Conservation (phyloP, 2,888 invertebrate genomes). For the Agrotis exclamationis region DNA sequence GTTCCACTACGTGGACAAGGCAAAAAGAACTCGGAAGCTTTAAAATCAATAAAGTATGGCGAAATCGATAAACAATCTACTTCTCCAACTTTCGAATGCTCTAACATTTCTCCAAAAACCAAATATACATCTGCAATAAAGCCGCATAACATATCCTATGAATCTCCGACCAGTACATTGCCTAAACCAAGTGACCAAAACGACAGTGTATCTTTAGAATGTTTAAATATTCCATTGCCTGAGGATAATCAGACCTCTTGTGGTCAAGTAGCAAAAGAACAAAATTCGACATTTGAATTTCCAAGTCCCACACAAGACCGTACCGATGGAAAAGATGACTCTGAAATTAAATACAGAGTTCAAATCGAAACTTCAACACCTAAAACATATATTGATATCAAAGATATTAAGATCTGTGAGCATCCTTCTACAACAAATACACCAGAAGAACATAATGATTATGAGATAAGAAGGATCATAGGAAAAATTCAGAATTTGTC, state of each 20-base stretch:
- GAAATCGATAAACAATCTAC: neutral
- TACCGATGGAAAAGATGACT: conserved; percentile 12
- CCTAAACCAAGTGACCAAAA: neutral
- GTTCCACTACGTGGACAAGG: neutral
- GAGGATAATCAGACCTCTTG: conserved; percentile 23
- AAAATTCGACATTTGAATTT: conserved; percentile 2
- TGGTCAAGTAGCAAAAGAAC: conserved; percentile 6
- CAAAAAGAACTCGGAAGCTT: neutral
- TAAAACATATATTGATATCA: conserved; percentile 58
- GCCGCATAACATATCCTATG: conserved; percentile 5
- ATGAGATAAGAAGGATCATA: conserved; percentile 57
- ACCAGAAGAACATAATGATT: conserved; percentile 42
- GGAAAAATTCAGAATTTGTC: conserved; percentile 66
- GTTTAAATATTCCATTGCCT: conserved; percentile 18
- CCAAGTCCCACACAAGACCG: conserved; percentile 5
- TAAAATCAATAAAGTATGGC: conserved; percentile 3
- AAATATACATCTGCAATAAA: conserved; percentile 4
- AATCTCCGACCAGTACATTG: conserved; percentile 5
- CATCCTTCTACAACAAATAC: conserved; percentile 29
- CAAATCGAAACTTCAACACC: conserved; percentile 77
- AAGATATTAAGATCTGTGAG: conserved; percentile 23
- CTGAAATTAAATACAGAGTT: conserved; percentile 68
- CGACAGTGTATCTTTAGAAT: conserved; percentile 7
- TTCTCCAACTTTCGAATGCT: neutral
- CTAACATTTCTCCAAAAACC: conserved; percentile 5